Conservation (phyloP, 2,888 invertebrate species). For the Cactoblastis cactorum region DNA sequence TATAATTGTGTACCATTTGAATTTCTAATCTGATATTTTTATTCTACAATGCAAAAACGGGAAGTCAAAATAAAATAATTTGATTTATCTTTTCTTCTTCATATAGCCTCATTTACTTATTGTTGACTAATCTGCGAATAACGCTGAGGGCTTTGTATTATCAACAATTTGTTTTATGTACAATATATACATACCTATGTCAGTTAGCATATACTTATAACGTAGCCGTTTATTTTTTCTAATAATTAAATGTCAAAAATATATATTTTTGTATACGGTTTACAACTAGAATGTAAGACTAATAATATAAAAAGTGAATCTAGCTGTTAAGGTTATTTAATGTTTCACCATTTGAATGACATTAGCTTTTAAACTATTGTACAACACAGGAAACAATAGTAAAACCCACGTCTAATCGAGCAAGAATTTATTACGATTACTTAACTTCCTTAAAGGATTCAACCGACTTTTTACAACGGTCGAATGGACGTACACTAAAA, state of each 20-base stretch:
- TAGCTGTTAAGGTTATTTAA: background rate
- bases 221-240: no score
- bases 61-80: background rate
- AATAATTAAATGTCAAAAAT: no score
- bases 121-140: background rate
- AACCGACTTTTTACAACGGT: conserved; percentile 2
- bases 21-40: background rate
- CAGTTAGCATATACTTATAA: no score
- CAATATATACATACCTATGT: no score
- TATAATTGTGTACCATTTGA: background rate
- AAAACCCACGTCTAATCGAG: conserved; percentile 8
- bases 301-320: background rate
- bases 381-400: conserved; percentile 9
- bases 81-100: background rate
- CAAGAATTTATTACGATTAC: conserved; percentile 13
- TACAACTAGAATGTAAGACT: no score
- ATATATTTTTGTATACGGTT: no score
- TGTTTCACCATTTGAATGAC: background rate
- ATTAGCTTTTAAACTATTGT: conserved; percentile 2
- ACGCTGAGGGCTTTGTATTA: no score
- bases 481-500: conserved; percentile 5
- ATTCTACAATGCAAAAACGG: background rate
- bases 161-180: no score
- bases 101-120: background rate
- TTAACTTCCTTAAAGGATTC: conserved; percentile 9